Evolutionary conservation across 2,888 invertebrate genomes (phyloP).

Genomic region (Aspidiotus rigidus): DNA sequence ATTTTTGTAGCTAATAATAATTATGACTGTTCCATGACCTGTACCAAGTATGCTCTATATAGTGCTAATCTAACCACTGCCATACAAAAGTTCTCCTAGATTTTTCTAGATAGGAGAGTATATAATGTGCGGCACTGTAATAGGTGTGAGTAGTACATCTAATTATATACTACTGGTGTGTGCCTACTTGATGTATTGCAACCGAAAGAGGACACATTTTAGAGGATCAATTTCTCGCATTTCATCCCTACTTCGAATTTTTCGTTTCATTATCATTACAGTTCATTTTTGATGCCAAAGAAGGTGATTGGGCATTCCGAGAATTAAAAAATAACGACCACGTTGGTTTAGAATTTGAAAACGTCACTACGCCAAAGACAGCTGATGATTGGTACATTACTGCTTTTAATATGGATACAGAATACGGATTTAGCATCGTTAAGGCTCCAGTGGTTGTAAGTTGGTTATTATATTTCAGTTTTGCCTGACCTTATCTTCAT

Average conservation of each 20-base stretch:
- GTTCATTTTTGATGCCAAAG: slow-evolving; percentile 44
- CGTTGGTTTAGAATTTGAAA: slow-evolving; percentile 44
- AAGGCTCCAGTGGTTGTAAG: slow-evolving; percentile 40
- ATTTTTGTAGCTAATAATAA: neutral
- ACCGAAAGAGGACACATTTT: too few species aligned
- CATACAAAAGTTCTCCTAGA: too few species aligned
- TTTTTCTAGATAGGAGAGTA: too few species aligned
- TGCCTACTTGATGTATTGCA: too few species aligned
- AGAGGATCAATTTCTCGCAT: too few species aligned
- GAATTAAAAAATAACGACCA: slow-evolving; percentile 42
- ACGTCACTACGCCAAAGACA: slow-evolving; percentile 42
- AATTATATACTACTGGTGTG: too few species aligned
- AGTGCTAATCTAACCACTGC: too few species aligned
- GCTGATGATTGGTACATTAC: slow-evolving; percentile 48
- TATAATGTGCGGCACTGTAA: too few species aligned
- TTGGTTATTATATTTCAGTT: neutral
- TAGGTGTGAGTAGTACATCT: too few species aligned
- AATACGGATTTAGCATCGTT: slow-evolving; percentile 48
- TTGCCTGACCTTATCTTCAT: neutral
- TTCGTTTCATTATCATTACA: slow-evolving; percentile 36
- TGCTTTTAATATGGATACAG: slow-evolving; percentile 47
- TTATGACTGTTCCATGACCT: neutral
- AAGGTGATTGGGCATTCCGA: slow-evolving; percentile 44
- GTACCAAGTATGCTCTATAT: too few species aligned
- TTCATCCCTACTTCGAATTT: neutral